phyloP scores from a whole-genome alignment of 2,797 vertebrate genomes.

The Neosalanx taihuensis region DNA sequence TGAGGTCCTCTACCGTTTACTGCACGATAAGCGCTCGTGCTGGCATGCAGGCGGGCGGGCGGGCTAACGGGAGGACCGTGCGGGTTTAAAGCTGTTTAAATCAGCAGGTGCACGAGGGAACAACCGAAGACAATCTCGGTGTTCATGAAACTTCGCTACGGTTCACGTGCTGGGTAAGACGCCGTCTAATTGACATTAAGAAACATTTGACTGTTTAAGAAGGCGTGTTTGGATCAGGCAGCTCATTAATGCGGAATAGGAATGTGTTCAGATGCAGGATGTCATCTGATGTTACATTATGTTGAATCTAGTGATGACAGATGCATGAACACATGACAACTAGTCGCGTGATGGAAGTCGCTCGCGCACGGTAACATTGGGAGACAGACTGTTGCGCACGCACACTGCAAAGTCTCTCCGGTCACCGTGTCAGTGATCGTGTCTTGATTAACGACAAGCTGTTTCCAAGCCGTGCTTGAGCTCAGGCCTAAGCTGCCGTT shows the following conservation, averaged over 20 bases:
- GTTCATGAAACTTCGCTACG: conserved; percentile 92
- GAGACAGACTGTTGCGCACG: no score
- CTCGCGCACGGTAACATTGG: no score
- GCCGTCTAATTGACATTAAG: not conserved
- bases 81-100: conserved; percentile 42
- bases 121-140: conserved; percentile 61
- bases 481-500: no score
- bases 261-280: not conserved
- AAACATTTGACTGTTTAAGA: not conserved
- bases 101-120: conserved; percentile 68
- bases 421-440: no score
- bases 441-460: no score
- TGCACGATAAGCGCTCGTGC: conserved; percentile 34
- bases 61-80: not conserved
- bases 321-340: no score
- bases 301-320: no score
- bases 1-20: conserved; percentile 17
- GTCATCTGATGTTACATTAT: no score
- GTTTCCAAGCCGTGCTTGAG: no score
- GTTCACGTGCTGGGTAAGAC: conserved; percentile 86
- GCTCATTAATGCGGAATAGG: not conserved
- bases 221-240: no score
- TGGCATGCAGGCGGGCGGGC: conserved; percentile 30
- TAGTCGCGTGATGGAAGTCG: no score
- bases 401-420: no score